Evolutionary conservation across 2,888 invertebrate genomes (phyloP), one percentile per base, ranked within the genome.

Genomic region (Pammene aurita): DNA sequence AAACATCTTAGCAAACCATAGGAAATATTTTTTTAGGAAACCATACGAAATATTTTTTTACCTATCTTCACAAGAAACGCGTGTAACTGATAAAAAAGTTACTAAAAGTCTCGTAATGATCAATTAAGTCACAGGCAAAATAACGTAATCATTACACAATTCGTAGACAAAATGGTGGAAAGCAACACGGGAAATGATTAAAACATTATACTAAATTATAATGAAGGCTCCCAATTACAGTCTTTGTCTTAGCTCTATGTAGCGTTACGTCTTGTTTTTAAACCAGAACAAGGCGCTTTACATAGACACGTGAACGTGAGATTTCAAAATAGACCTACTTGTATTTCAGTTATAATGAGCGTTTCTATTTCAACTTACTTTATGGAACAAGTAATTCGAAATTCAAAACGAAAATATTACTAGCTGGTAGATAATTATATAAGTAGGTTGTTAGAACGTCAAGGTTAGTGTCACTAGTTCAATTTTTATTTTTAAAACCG

Each of bases 171-270:
- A 66, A 52, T 60, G 5, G 13, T 13, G 0, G 34, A n/a, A 34
- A 13, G 41, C n/a, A 41, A 14, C 38, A 26, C 61, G 7, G 54
- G 35, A 67, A 56, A 18, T 55, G 44, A 18, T 48, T 55, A 48
- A 48, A 62, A 42, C 48, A 55, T 14, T 54, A 55, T 38, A 52
- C 55, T 38, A 38, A 46, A 61, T 61, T 67, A 67, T 61, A 67
- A 55, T 62, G 48, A 66, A 67, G 55, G 48, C 38, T 42, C 55
- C 61, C 55, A 61, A 62, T 62, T 62, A 62, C 38, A 26, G 18
- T 38, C 48, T 48, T 61, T 62, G 67, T 56, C 61, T 67, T 61
- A 18, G 11, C n/a, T 46, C 44, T 18, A 2, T 34, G 46, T 10
- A 7, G 38, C 11, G 16, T 26, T 26, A 7, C 14, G n/a, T 14